Evolutionary conservation across 2,888 invertebrate species (phyloP).

Genomic region (Ypsolopha sequella): DNA sequence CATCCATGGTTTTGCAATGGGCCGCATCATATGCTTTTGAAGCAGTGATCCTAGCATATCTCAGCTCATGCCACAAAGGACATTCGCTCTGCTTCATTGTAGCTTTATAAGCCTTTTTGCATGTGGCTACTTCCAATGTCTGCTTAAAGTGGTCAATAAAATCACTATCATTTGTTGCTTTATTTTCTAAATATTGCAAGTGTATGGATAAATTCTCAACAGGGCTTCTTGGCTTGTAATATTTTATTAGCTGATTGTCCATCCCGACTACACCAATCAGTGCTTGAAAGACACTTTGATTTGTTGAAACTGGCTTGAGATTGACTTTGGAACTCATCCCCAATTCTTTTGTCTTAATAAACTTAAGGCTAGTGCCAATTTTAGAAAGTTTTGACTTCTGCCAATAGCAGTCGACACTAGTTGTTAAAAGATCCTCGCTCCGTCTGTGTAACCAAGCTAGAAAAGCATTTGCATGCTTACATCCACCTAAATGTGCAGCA

Average conservation of each 20-base stretch:
- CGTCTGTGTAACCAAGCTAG: slow-evolving; percentile 14
- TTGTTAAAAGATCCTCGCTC: slow-evolving; percentile 12
- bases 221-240: neutral
- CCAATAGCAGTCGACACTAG: slow-evolving; percentile 12
- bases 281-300: neutral
- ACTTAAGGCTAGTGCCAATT: slow-evolving; percentile 10
- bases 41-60: slow-evolving; percentile 10
- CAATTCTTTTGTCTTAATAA: slow-evolving; percentile 9
- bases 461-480: slow-evolving; percentile 12
- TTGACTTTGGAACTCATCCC: neutral
- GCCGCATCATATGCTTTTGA: slow-evolving; percentile 10
- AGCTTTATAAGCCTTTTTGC: neutral
- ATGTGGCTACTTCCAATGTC: neutral
- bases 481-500: slow-evolving; percentile 10
- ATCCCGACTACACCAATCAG: neutral
- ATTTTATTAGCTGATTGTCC: neutral
- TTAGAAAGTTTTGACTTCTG: slow-evolving; percentile 10
- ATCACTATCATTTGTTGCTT: neutral
- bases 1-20: slow-evolving; percentile 10
- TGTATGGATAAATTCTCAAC: neutral
- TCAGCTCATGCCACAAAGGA: slow-evolving; percentile 5
- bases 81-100: neutral
- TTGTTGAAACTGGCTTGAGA: neutral
- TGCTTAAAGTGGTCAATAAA: neutral
- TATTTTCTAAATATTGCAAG: neutral